Evolutionary conservation across 2,888 invertebrate species (phyloP), one percentile per base, ranked within the genome.

Genomic region (Atherix ibis): DNA sequence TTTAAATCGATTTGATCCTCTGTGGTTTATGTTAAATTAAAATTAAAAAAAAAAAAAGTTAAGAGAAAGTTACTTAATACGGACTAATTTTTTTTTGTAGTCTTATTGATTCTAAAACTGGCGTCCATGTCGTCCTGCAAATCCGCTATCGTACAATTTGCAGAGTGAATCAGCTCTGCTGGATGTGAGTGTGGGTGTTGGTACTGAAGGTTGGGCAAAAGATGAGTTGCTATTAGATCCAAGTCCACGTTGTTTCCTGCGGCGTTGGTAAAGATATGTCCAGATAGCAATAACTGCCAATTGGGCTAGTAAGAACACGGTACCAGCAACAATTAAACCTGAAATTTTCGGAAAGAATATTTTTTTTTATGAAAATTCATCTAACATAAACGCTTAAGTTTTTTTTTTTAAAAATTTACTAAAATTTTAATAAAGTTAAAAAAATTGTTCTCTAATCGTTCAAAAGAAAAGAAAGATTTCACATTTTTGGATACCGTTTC

Each of bases 111-210:
- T 22, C 43, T 52, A 53, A 48, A 49, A 60, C 45, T 60, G 59
- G 32, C 57, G 57, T 22, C 58, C 57, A 43, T 61, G 60, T 46
- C 61, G 73, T 73, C 67, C 79, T 46, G 76, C 73, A 64, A 83
- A 84, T 54, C 81, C 82, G 58, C 77, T 74, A 62, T 84, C 87
- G 67, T 85, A 88, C 49, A 87, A 71, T 67, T 87, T 88, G 68
- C 84, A 83, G 50, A 85, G 72, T 52, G 76, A 78, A 56, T 77
- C 79, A 38, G 73, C 69, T 54, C 74, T 70, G 44, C 71, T 79
- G 68, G 54, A 79, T 74, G 32, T 53, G 70, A 58, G 63, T 77
- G 70, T 63, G 71, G 58, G 59, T 70, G 58, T 67, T 71, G 67
- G 64, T 73, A 52, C 48, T 36, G 50, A 48, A 4, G 35, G 32